A percentile compares a stretch with the other conserved stretches of the same genome.
Conservation (phyloP, 2,113 vertebrate genomes). For the Phylloscopus whistleri region DNA sequence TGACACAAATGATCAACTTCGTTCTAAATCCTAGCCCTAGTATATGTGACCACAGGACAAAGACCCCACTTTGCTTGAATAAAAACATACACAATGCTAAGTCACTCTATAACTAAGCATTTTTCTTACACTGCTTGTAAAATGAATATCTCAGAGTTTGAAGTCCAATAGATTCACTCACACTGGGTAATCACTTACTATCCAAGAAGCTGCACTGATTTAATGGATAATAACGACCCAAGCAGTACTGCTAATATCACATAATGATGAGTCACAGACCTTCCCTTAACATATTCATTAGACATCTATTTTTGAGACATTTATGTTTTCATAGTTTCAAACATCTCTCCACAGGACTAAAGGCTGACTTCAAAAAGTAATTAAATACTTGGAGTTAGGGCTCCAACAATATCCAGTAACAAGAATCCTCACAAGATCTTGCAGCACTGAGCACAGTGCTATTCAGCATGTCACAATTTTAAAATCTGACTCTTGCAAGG, state of each 20-base stretch:
- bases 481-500: not conserved
- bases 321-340: constrained; percentile 8
- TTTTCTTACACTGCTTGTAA: not conserved
- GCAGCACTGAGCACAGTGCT: not conserved
- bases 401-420: not conserved
- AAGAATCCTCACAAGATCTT: not conserved
- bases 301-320: constrained; percentile 10
- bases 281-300: constrained; percentile 1
- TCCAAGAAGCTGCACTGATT: not conserved
- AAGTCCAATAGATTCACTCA: not conserved
- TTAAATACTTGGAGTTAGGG: not conserved
- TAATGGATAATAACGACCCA: not conserved
- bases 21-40: not conserved
- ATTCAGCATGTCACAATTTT: not conserved
- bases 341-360: not conserved
- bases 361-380: constrained; percentile 1
- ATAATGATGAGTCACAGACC: constrained; percentile 12
- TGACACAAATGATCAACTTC: not conserved
- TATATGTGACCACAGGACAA: not conserved
- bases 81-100: not conserved
- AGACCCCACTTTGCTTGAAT: not conserved
- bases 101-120: not conserved
- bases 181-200: not conserved
- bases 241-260: not conserved
- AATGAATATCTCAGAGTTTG: not conserved